These are phyloP conservation scores for Drosophila peninsularis DNA, from an alignment of 2,888 invertebrate species.

Conservation along the genomic window DNA sequence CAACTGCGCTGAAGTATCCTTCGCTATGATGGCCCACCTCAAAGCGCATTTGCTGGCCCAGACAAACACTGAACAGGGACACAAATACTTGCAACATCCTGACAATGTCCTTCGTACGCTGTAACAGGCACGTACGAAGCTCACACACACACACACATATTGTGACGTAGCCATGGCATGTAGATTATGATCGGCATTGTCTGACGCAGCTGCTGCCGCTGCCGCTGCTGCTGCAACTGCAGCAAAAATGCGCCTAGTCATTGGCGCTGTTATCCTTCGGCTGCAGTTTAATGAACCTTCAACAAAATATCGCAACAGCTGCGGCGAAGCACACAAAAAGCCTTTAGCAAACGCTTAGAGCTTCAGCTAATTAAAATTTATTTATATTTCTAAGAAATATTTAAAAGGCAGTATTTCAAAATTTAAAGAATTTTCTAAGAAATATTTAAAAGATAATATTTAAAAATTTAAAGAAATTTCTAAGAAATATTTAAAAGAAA, in stretches of 20 bases:
- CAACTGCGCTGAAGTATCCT: constrained; percentile 26
- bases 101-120: constrained; percentile 55
- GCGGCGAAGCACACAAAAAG: constrained; percentile 10
- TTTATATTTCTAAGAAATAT: neutral
- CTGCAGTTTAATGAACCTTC: constrained; percentile 59
- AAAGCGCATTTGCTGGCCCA: constrained; percentile 49
- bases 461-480: neutral
- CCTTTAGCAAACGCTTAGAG: neutral
- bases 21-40: constrained; percentile 37
- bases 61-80: constrained; percentile 24
- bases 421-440: too few species aligned
- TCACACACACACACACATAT: constrained; percentile 10
- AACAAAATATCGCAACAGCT: constrained; percentile 20
- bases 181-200: constrained; percentile 69
- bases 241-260: constrained; percentile 37
- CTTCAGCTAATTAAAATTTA: neutral
- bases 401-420: too few species aligned
- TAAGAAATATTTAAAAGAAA: neutral
- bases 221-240: constrained; percentile 28
- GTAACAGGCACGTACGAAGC: constrained; percentile 57
- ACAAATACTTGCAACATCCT: constrained; percentile 32
- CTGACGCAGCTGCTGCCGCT: constrained; percentile 30
- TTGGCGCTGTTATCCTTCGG: constrained; percentile 37
- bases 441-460: too few species aligned
- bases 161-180: constrained; percentile 40